Base-by-base conservation (phyloP, 2,888 invertebrate species). In the Tetragnatha montana region DNA sequence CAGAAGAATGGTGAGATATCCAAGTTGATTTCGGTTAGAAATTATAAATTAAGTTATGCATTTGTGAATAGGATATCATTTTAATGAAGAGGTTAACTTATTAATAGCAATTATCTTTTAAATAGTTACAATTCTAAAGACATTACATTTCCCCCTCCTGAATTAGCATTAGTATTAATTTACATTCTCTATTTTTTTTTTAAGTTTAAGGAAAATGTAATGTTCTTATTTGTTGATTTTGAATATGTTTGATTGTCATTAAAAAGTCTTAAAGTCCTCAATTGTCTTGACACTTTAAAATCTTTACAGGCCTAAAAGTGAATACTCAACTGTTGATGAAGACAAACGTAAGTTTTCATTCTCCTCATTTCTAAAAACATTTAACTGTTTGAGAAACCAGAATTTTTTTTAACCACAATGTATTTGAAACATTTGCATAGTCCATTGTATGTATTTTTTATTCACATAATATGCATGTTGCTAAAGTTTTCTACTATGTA, bases 311-410 rank as follows among this genome's bases (percentile, higher is more conserved):
- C 99, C 99, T 0, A 98, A 98, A 94, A 99, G 98, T 94, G 99
- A 99, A 94, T 98, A 98, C 93, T 96, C 97, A 12, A 98, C 98
- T 93, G 94, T 99, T 19, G 97, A 97, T 91, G 98, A 98, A 92
- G 97, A 97, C 93, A 96, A 97, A 93, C 96, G 96, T 96, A 94
- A 94, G 94, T 93, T 78, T 14, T 51, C 10, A 49, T 19, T 35
- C 12, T 60, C 35, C 4, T 79, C 2, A 4, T 35, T 35, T 35
- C 4, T 35, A 35, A 4, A 35, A 35, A 35, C 4, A 4, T 35
- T 35, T 35, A 35, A 35, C 35, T 35, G 4, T 35, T 35, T 2
- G 35, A 35, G 4, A 35, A 35, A 35, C 35, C 35, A 35, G 4
- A 35, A 35, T 4, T 4, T n/a, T n/a, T n/a, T n/a, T n/a, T n/a